Evolutionary conservation across 2,113 vertebrate species (phyloP).

Genomic region (Pelobates fuscus): DNA sequence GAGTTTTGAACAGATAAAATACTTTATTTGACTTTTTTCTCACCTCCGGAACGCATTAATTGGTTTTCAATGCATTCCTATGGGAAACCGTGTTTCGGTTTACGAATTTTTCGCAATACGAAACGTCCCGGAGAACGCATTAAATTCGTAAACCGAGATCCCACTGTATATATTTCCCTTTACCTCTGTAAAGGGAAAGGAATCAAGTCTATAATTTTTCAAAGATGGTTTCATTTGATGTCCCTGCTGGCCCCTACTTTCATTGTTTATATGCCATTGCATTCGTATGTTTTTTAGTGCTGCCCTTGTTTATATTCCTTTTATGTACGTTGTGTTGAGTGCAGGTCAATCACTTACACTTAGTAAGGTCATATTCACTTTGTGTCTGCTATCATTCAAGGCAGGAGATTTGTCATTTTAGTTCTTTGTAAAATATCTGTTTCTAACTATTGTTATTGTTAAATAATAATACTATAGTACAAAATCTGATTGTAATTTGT

Average conservation of each 20-base stretch:
- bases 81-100: no score
- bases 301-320: background rate
- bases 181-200: no score
- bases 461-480: background rate
- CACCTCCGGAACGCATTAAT: no score
- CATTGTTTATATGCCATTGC: background rate
- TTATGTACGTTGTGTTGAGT: background rate
- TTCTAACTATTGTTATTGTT: constrained; percentile 12
- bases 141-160: no score
- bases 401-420: background rate
- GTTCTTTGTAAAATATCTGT: constrained; percentile 5
- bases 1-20: no score
- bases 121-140: no score
- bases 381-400: background rate
- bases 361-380: background rate
- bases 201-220: background rate
- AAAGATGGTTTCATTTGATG: background rate
- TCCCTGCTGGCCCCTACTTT: background rate
- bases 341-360: background rate
- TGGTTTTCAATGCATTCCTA: no score
- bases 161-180: no score
- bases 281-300: background rate
- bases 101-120: no score
- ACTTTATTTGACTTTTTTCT: no score
- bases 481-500: background rate